Base-by-base conservation (phyloP, 30 jellyfish, hydroid and myxozoan species). In the Turritopsis dohrnii region DNA sequence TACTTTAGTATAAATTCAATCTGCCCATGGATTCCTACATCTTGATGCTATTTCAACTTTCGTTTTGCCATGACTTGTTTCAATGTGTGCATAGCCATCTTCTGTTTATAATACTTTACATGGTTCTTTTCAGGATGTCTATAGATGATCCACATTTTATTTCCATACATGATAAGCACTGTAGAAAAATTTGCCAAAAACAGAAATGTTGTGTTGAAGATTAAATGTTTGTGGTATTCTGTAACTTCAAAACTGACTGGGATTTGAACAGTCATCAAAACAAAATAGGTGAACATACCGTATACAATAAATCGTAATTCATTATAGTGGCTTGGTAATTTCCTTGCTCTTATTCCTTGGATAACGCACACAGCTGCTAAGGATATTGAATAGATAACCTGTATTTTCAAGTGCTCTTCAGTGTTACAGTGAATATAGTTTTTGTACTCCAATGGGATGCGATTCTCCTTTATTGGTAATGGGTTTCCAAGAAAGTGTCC, bases 261-360 rank as follows among this genome's bases (percentile, higher is more conserved):
- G 30, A 69, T 8, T n/a, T 23, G 77, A 7, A 21, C 77, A 23
- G 0, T n/a, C 30, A 69, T n/a, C 0, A 69, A 19, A 0, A 1
- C 30, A n/a, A 27, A n/a, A n/a, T n/a, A 69, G 28, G 77, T 27
- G 19, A 69, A 69, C 77, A 69, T 69, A 9, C 31, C 9, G 77
- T 69, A 69, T 7, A 27, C 8, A 9, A 69, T 69, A 21, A 69
- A 69, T 27, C 8, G 9, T 69, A 27, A 69, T 27, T 69, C 77
- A 1, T 69, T 69, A 69, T 69, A 69, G 19, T 69, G 28, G 77
- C 30, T 27, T 19, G 77, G 77, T n/a, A 69, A 27, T 9, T 69
- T 69, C 19, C 77, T 69, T 69, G 77, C 77, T 8, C 77, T 16
- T 69, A 69, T 69, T 69, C 77, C 77, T 69, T 69, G 77, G 8